Evolutionary conservation across 1,140 invertebrate species (phyloP).

Genomic region (Drosophila varians): DNA sequence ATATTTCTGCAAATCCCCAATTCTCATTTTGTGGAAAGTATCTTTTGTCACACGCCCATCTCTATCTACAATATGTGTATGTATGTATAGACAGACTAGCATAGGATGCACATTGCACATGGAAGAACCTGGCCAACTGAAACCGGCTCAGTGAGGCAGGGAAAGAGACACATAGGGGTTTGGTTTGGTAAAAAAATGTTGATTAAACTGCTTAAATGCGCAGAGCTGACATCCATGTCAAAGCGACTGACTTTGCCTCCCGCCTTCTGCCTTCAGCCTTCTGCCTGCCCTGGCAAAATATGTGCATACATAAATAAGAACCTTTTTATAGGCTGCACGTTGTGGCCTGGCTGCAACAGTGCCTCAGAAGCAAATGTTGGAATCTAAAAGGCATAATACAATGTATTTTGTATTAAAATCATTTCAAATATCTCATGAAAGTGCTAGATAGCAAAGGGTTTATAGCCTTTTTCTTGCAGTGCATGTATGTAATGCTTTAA

Average conservation of each 20-base stretch:
- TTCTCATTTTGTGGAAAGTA: not conserved
- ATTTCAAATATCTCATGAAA: no score
- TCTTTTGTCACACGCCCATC: constrained; percentile 38
- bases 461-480: constrained; percentile 4
- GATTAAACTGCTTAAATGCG: constrained; percentile 80
- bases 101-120: constrained; percentile 46
- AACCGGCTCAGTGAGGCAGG: constrained; percentile 26
- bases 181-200: constrained; percentile 48
- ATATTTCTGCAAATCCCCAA: constrained; percentile 6
- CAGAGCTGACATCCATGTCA: constrained; percentile 81
- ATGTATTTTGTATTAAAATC: not conserved
- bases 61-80: not conserved
- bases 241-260: constrained; percentile 61
- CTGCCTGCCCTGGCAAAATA: constrained; percentile 49
- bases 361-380: constrained; percentile 12
- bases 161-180: constrained; percentile 15
- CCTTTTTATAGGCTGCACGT: constrained; percentile 58
- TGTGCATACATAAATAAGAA: constrained; percentile 62
- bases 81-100: constrained; percentile 1
- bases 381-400: not conserved
- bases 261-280: constrained; percentile 1
- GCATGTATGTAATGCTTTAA: constrained; percentile 30
- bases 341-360: constrained; percentile 15
- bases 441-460: no score
- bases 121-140: constrained; percentile 27